Evolutionary conservation across 2,888 invertebrate species (phyloP).

Genomic region (Drosophila rellima): DNA sequence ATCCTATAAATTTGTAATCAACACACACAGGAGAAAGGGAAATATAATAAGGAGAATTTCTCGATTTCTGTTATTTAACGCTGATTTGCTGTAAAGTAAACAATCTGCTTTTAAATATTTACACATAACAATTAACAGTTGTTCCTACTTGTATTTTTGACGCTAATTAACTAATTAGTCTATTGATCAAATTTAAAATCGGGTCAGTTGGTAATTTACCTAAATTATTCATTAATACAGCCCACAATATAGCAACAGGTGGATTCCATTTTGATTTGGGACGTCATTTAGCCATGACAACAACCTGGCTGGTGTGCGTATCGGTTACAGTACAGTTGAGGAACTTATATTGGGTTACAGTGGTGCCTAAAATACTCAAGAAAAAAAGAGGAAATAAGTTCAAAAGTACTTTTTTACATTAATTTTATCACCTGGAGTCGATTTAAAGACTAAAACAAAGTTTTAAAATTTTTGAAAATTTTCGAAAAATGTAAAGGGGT

Average conservation of each 20-base stretch:
- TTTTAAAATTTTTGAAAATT: no score
- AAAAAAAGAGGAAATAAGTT: no score
- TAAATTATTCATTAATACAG: not conserved
- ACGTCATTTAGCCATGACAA: conserved; percentile 16
- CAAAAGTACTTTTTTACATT: no score
- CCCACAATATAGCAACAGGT: conserved; percentile 33
- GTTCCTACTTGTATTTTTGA: not conserved
- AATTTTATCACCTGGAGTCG: no score
- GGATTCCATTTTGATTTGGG: not conserved
- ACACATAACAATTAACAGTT: conserved; percentile 21
- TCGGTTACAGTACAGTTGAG: not conserved
- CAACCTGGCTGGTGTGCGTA: conserved; percentile 10
- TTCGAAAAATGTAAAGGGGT: no score
- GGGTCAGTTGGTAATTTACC: conserved; percentile 1
- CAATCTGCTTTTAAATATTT: conserved; percentile 23
- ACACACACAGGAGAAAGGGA: not conserved
- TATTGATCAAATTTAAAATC: conserved; percentile 2
- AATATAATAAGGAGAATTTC: not conserved
- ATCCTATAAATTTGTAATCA: conserved; percentile 42
- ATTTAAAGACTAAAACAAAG: no score
- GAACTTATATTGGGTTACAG: not conserved
- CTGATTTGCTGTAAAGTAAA: conserved; percentile 15
- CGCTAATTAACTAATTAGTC: conserved; percentile 30
- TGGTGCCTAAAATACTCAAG: conserved; percentile 20
- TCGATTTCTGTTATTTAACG: conserved; percentile 11